Evolutionary conservation across 2,113 vertebrate species (phyloP).

Genomic region (Chamaea fasciata): DNA sequence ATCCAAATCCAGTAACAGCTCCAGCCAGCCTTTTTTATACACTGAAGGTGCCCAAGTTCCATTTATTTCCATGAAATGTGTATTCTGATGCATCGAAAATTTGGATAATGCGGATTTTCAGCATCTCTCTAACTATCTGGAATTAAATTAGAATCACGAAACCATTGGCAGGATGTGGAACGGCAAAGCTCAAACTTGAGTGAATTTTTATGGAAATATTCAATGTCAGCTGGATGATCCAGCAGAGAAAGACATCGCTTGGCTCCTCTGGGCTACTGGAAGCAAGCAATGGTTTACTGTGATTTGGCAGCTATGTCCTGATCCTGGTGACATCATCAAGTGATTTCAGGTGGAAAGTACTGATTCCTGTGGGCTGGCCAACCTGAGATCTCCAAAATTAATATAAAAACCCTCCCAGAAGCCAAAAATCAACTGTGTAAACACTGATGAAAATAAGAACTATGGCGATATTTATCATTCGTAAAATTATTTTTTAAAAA

Average conservation of each 20-base stretch:
- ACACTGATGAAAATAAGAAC: not conserved
- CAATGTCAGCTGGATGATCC: not conserved
- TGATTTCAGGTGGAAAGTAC: not conserved
- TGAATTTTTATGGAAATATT: not conserved
- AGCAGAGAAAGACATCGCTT: not conserved
- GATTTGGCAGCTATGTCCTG: not conserved
- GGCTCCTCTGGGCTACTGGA: not conserved
- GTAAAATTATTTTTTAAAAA: not conserved
- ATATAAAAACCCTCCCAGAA: not conserved
- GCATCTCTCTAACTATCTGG: not conserved
- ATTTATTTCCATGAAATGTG: not conserved
- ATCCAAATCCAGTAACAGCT: not conserved
- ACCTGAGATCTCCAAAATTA: not conserved
- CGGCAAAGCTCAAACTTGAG: not conserved
- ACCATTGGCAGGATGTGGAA: not conserved
- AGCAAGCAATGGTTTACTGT: not conserved
- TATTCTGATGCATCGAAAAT: not conserved
- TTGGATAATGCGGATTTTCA: rapidly evolving
- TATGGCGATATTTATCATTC: not conserved
- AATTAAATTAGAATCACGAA: not conserved
- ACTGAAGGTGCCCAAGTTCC: not conserved
- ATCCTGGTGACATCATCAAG: not conserved
- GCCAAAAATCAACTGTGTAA: not conserved
- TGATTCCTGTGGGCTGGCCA: not conserved
- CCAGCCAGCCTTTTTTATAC: not conserved